Evolutionary conservation across 1,140 invertebrate genomes (phyloP), one percentile per base, ranked within the genome.

Genomic region (Palaemon carinicauda): DNA sequence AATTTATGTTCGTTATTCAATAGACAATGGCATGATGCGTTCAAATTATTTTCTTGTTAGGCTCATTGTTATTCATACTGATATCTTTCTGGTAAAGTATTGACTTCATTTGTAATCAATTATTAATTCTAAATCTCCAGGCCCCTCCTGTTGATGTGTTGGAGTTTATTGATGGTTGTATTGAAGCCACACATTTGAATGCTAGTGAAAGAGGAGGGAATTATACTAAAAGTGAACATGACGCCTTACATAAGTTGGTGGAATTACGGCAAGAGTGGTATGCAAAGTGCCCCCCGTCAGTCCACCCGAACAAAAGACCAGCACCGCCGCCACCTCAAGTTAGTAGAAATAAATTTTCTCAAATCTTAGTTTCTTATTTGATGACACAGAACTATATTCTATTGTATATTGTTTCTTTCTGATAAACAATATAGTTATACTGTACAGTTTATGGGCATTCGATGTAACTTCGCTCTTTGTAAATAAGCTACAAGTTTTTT

Each of bases 161-260:
- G 33, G 86, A 87, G 53, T 78, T 87, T 31, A 87, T 87, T 69
- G 86, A 87, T 33, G 86, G 79, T 3, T 87, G 86, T 53, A 75
- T 87, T 56, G 86, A 87, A 78, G 86, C 79, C 17, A 87, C 60
- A 15, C 86, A 87, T 41, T 69, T 87, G 12, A 81, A 80, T 77
- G 86, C 86, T n/a, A 87, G 86, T 75, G 86, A 87, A 77, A 52
- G 80, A 53, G 80, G 86, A 41, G 86, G 86, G 17, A 41, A 65
- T 29, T 87, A 87, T 33, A 65, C 79, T 15, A 17, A 33, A 14
- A 53, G 79, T 21, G 86, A 87, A 41, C 78, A 87, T 19, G 86
- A 87, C 51, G 86, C 86, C 41, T 73, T 87, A 12, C 86, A 82
- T 27, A 75, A 52, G 3, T 51, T 87, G 52, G 86, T 87, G 17